Percentiles rank a stretch among this genome's conserved stretches.
Evolutionary conservation across 2,797 vertebrate species (phyloP).

Genomic region (Furcifer pardalis): DNA sequence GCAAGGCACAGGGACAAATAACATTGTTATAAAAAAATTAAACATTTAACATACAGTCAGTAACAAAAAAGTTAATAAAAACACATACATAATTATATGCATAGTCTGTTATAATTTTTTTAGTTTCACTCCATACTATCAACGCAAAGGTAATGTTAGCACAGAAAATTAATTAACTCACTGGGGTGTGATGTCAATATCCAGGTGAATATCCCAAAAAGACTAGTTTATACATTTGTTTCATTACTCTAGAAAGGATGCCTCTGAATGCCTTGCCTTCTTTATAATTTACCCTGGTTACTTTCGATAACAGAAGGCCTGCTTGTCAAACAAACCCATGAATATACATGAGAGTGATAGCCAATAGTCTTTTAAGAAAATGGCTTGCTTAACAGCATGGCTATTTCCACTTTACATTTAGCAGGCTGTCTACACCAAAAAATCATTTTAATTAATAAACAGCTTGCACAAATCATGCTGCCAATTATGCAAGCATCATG

Average conservation of each 20-base stretch:
- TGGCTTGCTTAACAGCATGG: background rate
- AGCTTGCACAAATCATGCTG: slow-evolving; percentile 24
- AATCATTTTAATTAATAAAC: slow-evolving; percentile 45
- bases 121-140: rapidly evolving
- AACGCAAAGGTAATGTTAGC: rapidly evolving
- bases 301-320: slow-evolving; percentile 2
- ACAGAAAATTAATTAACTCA: slow-evolving; percentile 27
- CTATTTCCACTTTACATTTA: background rate
- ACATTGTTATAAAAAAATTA: background rate
- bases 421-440: background rate
- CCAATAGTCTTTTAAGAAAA: slow-evolving; percentile 37
- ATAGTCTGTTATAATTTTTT: background rate
- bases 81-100: background rate
- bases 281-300: background rate
- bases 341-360: background rate
- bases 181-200: background rate
- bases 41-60: background rate
- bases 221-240: background rate
- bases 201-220: background rate
- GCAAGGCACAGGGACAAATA: rapidly evolving
- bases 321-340: background rate
- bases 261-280: slow-evolving; percentile 11
- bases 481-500: slow-evolving; percentile 25
- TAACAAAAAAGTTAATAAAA: rapidly evolving
- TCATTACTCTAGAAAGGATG: background rate